Evolutionary conservation across 2,113 vertebrate genomes (phyloP), one percentile per base, ranked within the genome.

Genomic region (Monopterus albus): DNA sequence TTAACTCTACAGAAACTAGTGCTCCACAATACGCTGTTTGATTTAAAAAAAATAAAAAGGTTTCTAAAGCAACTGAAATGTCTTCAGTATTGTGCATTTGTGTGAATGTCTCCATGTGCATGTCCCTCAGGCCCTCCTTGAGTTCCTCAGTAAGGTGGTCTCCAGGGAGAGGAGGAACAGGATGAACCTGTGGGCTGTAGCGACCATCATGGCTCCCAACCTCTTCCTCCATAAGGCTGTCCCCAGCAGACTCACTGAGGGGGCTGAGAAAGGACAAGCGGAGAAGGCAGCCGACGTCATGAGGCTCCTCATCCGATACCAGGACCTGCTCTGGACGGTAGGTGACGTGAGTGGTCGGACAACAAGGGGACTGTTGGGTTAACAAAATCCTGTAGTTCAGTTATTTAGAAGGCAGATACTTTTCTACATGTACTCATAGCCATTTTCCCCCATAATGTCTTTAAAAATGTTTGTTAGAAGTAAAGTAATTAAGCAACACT

Each of bases 161-260:
- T 90, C 91, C 40, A 86, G 78, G 17, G 96, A 97, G 84, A 94
- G 87, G 49, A 91, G 84, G 80, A 98, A 97, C 93, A 94, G 95
- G 75, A 98, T 97, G 97, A 96, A 93, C 67, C 92, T 97, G 64
- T 96, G 96, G 96, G 96, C 95, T 0, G 95, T 97, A 23, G 95
- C 96, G 55, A 96, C 94, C 6, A 96, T 97, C 77, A 96, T 97
- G 92, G 95, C 95, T 23, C 96, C 96, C 1, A 97, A 96, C 88
- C 95, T 98, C 55, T 96, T 97, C 87, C 91, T 96, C 81, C 95
- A 95, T 78, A 95, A 94, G 63, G 94, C 94, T 7, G 83, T 93
- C 18, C 81, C 91, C n/a, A 94, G 88, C 84, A 93, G 92, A 53
- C 92, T 95, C 75, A 92, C 92, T 0, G 94, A 95, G 53, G 95